Evolutionary conservation across 2,888 invertebrate species (phyloP).

Genomic region (Acrocyrtus sp.): DNA sequence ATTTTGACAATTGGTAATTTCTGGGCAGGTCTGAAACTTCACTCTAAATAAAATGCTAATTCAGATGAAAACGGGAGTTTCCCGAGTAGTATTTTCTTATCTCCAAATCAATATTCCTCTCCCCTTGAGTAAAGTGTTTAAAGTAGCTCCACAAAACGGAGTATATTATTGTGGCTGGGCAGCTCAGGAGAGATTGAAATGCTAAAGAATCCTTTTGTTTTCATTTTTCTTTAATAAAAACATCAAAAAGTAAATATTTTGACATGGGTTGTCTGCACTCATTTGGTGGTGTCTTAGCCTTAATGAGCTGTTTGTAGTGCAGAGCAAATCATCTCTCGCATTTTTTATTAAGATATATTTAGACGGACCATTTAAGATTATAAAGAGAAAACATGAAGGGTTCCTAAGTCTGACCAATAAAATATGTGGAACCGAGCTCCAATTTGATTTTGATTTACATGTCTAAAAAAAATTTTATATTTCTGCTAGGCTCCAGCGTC

Average conservation of each 20-base stretch:
- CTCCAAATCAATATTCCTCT: conserved; percentile 44
- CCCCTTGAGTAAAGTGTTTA: too few species aligned
- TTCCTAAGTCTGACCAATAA: too few species aligned
- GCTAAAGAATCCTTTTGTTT: conserved; percentile 36
- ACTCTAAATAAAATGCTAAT: conserved; percentile 33
- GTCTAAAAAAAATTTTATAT: too few species aligned
- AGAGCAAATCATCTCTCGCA: too few species aligned
- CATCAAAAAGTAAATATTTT: conserved; percentile 50
- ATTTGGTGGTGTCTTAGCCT: conserved; percentile 43
- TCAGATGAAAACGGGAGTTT: conserved; percentile 48
- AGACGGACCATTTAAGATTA: too few species aligned
- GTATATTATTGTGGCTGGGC: too few species aligned
- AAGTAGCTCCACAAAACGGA: too few species aligned
- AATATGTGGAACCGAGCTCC: conserved; percentile 19
- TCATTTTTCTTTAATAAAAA: conserved; percentile 35
- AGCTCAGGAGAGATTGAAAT: too few species aligned
- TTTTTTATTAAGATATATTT: too few species aligned
- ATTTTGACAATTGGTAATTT: conserved; percentile 46
- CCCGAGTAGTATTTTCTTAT: conserved; percentile 32
- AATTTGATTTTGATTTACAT: too few species aligned
- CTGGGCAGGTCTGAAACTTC: conserved; percentile 41
- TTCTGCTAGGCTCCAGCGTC: too few species aligned
- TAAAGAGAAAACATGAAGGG: too few species aligned
- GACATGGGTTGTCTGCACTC: conserved; percentile 43
- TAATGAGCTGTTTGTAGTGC: conserved; percentile 41